Percentiles rank a stretch among this genome's conserved stretches.
Conservation (phyloP, 2,797 vertebrate genomes). For the Toxotes lorentzi region DNA sequence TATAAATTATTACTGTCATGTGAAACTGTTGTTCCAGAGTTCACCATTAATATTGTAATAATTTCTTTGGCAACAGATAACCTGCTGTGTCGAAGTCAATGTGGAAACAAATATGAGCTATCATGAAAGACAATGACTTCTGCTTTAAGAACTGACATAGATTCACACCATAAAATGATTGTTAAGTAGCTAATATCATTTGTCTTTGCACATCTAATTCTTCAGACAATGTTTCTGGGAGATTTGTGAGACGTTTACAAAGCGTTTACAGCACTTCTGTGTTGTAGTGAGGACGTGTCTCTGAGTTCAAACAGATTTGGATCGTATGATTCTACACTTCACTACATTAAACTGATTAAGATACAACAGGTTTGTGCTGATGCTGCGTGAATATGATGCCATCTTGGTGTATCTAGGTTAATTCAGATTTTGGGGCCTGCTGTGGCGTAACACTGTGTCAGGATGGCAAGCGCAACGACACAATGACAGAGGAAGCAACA, state of each 20-base stretch:
- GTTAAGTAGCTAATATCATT: background rate
- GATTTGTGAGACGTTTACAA: background rate
- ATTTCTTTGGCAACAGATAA: background rate
- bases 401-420: background rate
- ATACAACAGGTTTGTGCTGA: conserved; percentile 13
- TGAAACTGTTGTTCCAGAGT: background rate
- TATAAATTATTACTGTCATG: background rate
- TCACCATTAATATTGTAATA: background rate
- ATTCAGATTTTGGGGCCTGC: conserved; percentile 43
- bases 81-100: background rate
- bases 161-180: background rate
- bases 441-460: conserved; percentile 72
- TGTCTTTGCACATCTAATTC: background rate
- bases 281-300: background rate
- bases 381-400: conserved; percentile 19
- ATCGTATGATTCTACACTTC: conserved; percentile 8
- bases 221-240: background rate
- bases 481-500: conserved; percentile 76
- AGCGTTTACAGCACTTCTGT: background rate
- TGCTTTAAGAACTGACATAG: no score
- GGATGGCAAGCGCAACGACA: conserved; percentile 66
- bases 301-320: conserved; percentile 8
- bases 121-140: background rate
- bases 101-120: background rate
- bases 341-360: background rate